Conservation (phyloP, 2,888 invertebrate genomes). For the Polia nebulosa region DNA sequence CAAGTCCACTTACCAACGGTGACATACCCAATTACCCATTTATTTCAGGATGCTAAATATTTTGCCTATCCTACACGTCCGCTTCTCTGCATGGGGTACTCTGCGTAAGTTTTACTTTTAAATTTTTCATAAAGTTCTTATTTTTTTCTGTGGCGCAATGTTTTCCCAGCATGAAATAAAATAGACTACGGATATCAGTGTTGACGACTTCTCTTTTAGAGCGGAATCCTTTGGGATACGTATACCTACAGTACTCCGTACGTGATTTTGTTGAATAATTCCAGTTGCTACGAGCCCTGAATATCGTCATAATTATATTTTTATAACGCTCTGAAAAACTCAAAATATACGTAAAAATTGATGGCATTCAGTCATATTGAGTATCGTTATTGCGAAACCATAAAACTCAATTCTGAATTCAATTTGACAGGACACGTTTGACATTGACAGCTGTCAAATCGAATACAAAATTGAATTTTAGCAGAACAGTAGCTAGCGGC, state of each 20-base stretch:
- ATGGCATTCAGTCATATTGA: too few relatives aligned
- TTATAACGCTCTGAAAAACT: background rate
- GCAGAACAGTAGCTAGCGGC: background rate
- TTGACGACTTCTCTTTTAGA: background rate
- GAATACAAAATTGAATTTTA: background rate
- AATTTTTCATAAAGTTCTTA: background rate
- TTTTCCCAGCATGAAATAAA: background rate
- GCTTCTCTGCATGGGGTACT: too few relatives aligned
- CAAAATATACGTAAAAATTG: background rate
- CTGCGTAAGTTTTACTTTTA: too few relatives aligned
- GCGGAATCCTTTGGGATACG: conserved; percentile 6
- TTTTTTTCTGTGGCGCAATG: background rate
- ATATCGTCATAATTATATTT: conserved; percentile 7
- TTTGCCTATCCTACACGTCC: too few relatives aligned
- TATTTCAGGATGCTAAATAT: too few relatives aligned
- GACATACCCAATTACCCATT: too few relatives aligned
- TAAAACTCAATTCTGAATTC: background rate
- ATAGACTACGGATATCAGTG: background rate
- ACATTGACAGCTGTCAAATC: conserved; percentile 35
- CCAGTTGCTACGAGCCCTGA: background rate
- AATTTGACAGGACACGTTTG: conserved; percentile 7
- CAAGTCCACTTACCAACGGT: too few relatives aligned
- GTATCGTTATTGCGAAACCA: background rate
- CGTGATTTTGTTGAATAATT: conserved; percentile 29
- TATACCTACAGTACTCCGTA: background rate